These are phyloP conservation scores for Kryptolebias ocellatus DNA, from an alignment of 2,797 vertebrate species.

Conservation along the genomic window DNA sequence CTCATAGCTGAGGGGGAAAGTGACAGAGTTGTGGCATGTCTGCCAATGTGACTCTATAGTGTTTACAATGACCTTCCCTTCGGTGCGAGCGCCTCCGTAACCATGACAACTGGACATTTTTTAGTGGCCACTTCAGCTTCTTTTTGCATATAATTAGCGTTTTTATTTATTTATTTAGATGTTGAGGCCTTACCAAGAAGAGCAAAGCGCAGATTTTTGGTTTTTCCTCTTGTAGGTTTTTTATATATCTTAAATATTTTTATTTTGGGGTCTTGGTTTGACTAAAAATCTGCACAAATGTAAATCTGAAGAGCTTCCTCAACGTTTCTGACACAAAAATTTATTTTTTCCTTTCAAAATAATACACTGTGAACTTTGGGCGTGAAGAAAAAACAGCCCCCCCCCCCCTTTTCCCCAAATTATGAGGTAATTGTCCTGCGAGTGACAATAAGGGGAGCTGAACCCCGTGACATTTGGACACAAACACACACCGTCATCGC, in stretches of 20 bases:
- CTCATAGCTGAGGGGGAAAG: conserved; percentile 15
- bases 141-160: conserved; percentile 55
- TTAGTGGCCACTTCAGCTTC: conserved; percentile 53
- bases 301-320: background rate
- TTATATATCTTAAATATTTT: background rate
- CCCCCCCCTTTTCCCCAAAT: too few relatives aligned
- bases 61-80: conserved; percentile 59
- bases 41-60: conserved; percentile 53
- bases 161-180: conserved; percentile 21
- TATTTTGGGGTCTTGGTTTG: background rate
- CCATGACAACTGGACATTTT: conserved; percentile 64
- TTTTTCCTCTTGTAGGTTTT: conserved; percentile 3
- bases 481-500: conserved; percentile 68
- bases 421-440: conserved; percentile 32
- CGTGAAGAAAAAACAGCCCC: too few relatives aligned
- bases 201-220: conserved; percentile 25
- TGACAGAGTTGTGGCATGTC: conserved; percentile 31
- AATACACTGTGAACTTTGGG: too few relatives aligned
- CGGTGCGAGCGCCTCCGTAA: conserved; percentile 52
- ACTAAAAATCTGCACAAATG: background rate
- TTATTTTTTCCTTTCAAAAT: too few relatives aligned
- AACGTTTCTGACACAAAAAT: too few relatives aligned
- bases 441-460: conserved; percentile 57
- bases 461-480: conserved; percentile 79
- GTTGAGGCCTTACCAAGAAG: conserved; percentile 27